Conservation (phyloP, 2,113 vertebrate species). For the Hoplias malabaricus region DNA sequence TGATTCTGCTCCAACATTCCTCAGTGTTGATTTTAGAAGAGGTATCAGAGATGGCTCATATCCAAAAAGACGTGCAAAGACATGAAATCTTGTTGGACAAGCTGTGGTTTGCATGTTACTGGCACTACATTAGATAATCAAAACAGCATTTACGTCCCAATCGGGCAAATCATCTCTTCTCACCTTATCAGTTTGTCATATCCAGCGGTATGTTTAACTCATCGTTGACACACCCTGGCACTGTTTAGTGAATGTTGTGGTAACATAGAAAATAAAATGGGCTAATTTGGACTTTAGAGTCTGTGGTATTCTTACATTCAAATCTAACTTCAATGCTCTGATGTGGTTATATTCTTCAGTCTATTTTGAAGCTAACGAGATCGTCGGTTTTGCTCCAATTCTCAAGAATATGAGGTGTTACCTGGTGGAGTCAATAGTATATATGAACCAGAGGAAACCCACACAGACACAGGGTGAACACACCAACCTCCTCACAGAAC, state of each 20-base stretch:
- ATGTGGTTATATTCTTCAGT: neutral
- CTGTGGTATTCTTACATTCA: neutral
- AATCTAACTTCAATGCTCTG: neutral
- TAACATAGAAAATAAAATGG: neutral
- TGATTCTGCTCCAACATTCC: neutral
- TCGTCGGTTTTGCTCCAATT: neutral
- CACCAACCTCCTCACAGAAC: too few relatives aligned
- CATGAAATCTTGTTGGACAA: neutral
- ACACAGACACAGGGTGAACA: too few relatives aligned
- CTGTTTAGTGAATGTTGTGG: neutral
- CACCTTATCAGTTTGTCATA: neutral
- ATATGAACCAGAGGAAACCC: too few relatives aligned
- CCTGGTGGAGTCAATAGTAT: too few relatives aligned
- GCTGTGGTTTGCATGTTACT: neutral
- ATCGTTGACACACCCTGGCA: neutral
- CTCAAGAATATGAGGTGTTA: too few relatives aligned
- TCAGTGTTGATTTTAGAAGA: neutral
- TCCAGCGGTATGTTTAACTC: neutral
- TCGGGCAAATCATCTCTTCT: neutral
- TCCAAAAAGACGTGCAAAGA: neutral
- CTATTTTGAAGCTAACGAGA: neutral
- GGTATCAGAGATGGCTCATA: neutral
- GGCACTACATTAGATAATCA: neutral
- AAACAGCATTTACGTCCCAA: neutral
- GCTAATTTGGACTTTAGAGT: neutral